Conservation (phyloP, 2,888 invertebrate genomes). For the Lacanobia wlatinum region DNA sequence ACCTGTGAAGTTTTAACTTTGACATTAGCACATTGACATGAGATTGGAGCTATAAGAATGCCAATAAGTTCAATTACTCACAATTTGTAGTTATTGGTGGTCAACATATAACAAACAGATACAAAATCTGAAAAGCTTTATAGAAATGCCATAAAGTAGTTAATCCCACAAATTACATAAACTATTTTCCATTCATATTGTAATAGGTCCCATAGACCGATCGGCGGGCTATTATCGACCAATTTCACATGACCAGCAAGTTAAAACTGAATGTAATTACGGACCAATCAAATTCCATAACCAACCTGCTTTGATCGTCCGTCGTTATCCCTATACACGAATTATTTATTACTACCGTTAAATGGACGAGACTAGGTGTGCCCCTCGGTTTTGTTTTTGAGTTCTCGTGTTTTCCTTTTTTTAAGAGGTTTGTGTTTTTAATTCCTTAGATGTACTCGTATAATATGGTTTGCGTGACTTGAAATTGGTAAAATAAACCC, state of each 20-base stretch:
- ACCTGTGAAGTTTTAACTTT: neutral
- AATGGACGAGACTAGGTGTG: constrained; percentile 56
- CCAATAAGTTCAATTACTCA: neutral
- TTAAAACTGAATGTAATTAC: constrained; percentile 70
- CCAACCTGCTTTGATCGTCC: constrained; percentile 68
- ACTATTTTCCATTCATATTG: constrained; percentile 35
- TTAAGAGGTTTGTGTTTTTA: neutral
- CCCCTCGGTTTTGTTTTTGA: constrained; percentile 51
- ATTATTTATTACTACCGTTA: constrained; percentile 72
- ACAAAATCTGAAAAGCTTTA: neutral
- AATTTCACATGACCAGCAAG: constrained; percentile 64
- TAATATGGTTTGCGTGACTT: too few species aligned
- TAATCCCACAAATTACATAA: constrained; percentile 18
- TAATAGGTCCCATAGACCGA: constrained; percentile 34
- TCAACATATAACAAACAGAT: neutral
- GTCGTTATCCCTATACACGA: constrained; percentile 70
- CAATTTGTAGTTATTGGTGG: too few species aligned
- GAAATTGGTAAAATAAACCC: too few species aligned
- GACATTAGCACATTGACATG: neutral
- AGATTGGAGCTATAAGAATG: neutral
- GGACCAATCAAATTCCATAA: constrained; percentile 73
- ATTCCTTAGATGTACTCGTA: too few species aligned
- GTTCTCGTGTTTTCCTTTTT: neutral
- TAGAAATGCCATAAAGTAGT: constrained; percentile 1
- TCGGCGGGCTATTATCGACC: constrained; percentile 50